These are phyloP conservation scores for Zaprionus kolodkinae DNA, from an alignment of 1,140 invertebrate species.

Conservation along the genomic window DNA sequence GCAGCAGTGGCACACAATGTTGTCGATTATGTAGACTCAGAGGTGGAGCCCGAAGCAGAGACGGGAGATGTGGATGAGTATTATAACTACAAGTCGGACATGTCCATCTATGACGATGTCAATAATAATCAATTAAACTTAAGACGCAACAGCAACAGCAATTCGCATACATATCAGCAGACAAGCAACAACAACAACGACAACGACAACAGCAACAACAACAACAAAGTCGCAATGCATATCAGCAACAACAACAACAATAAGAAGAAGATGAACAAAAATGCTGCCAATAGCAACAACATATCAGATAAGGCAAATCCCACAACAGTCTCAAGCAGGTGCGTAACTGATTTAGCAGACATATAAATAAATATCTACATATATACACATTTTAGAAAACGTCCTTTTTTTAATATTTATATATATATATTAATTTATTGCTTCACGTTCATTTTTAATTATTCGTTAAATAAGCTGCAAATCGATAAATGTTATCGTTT, in stretches of 20 bases:
- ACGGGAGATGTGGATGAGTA: slow-evolving; percentile 58
- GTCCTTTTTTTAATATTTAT: too few relatives aligned
- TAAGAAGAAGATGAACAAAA: slow-evolving; percentile 52
- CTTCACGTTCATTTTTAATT: too few relatives aligned
- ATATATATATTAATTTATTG: too few relatives aligned
- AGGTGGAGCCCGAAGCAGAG: not conserved
- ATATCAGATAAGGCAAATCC: slow-evolving; percentile 53
- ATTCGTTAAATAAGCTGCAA: too few relatives aligned
- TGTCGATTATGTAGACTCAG: slow-evolving; percentile 38
- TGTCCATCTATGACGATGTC: slow-evolving; percentile 80
- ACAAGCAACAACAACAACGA: slow-evolving; percentile 51
- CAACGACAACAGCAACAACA: slow-evolving; percentile 21
- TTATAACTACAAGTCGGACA: slow-evolving; percentile 71
- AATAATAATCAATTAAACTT: slow-evolving; percentile 84
- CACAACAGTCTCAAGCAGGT: slow-evolving; percentile 45
- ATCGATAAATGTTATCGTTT: too few relatives aligned
- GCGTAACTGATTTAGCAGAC: not conserved
- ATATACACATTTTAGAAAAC: too few relatives aligned
- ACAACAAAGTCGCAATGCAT: slow-evolving; percentile 56
- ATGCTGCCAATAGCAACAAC: slow-evolving; percentile 51
- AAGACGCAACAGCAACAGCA: slow-evolving; percentile 60
- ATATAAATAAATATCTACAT: not conserved
- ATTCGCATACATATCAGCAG: slow-evolving; percentile 79
- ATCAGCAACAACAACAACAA: slow-evolving; percentile 48
- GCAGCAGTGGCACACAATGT: slow-evolving; percentile 16